Base-by-base conservation (phyloP, 1,140 invertebrate genomes). In the Amyelois transitella region DNA sequence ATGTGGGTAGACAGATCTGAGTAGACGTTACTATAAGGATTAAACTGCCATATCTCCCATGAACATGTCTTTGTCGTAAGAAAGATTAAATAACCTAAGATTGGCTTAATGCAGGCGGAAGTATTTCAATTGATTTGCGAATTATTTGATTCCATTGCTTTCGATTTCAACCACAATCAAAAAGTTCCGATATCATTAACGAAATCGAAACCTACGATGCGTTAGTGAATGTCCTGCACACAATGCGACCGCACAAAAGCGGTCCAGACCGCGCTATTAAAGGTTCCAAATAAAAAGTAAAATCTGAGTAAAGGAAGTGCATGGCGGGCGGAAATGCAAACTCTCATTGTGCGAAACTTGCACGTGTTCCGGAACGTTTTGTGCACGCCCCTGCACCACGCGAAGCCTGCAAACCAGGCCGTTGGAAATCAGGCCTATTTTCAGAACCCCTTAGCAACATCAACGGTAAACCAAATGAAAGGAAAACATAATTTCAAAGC, bases 271-370 rank as follows among this genome's bases (percentile, higher is more conserved):
- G 66, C 75, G 63, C 69, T 69, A 81, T 82, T 79, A 84, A 81
- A 77, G 72, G 74, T 66, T 67, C 65, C 69, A 53, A 81, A 83
- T 81, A 84, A 87, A 85, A 87, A 86, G 79, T 83, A 86, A 87
- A 87, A 85, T 77, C 70, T 56, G 68, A 81, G 81, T 79, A 79
- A 78, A 86, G 84, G 84, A 87, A 87, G 84, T 87, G 84, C 84
- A 87, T 74, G 79, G 75, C 79, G 75, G 74, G 68, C 81, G 84
- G 84, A 88, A 88, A 88, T 88, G 84, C 85, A 88, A 88, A 88
- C 81, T 83, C 69, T 64, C 69, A 83, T 88, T 88, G 80, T 85
- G 85, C 81, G 69, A 86, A 57, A 83, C 66, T 75, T 84, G 80
- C 82, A 87, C 84, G 84, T 88, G 84, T 82, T 80, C 82, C 84